phyloP scores from a whole-genome alignment of 2,113 vertebrate species.

The Mesitornis unicolor region DNA sequence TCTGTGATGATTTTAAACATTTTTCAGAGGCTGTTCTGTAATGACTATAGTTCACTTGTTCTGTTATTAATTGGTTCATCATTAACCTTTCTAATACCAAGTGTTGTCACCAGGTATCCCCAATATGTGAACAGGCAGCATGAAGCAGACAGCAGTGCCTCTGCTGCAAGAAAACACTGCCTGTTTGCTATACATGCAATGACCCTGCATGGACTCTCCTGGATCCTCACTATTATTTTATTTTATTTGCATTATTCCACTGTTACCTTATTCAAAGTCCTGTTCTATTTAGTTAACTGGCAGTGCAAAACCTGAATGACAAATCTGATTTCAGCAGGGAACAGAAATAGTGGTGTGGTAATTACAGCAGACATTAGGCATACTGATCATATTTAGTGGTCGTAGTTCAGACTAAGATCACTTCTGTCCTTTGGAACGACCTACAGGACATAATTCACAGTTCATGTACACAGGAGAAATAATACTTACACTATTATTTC shows the following conservation, averaged over 20 bases:
- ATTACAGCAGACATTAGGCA: neutral
- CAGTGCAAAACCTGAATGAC: neutral
- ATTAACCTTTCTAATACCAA: slow-evolving; percentile 64
- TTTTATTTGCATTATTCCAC: neutral
- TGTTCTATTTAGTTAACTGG: neutral
- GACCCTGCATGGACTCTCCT: neutral
- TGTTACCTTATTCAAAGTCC: neutral
- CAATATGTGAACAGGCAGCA: slow-evolving; percentile 33
- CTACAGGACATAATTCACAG: neutral
- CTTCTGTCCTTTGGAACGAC: neutral
- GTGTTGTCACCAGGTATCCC: slow-evolving; percentile 45
- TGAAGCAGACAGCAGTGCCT: neutral
- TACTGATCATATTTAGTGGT: neutral
- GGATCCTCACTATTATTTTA: neutral
- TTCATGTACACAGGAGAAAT: neutral
- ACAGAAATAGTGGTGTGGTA: neutral
- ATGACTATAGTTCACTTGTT: slow-evolving; percentile 61
- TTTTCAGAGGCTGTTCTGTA: slow-evolving; percentile 19
- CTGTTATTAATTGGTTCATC: slow-evolving; percentile 63
- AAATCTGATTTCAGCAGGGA: neutral
- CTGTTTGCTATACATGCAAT: neutral
- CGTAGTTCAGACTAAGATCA: neutral
- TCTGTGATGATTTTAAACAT: slow-evolving; percentile 1
- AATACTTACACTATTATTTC: neutral
- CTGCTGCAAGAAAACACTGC: neutral